phyloP scores from a whole-genome alignment of 2,797 vertebrate genomes.

The Poecilia gillii region DNA sequence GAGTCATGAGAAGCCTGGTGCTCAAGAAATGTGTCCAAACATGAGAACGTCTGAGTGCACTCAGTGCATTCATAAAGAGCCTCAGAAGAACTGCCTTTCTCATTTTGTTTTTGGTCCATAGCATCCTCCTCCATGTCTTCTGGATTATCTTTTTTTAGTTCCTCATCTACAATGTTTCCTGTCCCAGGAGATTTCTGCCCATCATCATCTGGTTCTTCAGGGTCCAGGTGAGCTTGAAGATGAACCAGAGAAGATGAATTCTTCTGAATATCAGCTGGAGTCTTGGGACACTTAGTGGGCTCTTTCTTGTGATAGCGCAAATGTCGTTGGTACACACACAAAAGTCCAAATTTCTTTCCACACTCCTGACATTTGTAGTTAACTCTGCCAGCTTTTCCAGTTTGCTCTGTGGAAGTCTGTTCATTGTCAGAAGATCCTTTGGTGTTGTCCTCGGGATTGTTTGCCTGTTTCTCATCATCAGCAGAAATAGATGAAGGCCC shows the following conservation, averaged over 20 bases:
- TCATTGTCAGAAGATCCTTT: conserved; percentile 58
- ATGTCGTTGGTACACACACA: conserved; percentile 83
- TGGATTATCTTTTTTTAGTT: conserved; percentile 46
- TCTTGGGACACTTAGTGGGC: conserved; percentile 70
- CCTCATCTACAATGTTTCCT: conserved; percentile 36
- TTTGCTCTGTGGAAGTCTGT: conserved; percentile 46
- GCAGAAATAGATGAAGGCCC: conserved; percentile 33
- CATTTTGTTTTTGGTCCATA: conserved; percentile 52
- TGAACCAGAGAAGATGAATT: conserved; percentile 73
- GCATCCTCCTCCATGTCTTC: conserved; percentile 63
- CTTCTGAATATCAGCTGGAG: conserved; percentile 76
- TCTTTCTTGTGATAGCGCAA: conserved; percentile 82
- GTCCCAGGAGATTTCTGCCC: conserved; percentile 30
- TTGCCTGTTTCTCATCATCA: conserved; percentile 40
- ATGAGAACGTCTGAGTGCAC: conserved; percentile 78
- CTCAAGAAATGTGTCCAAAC: conserved; percentile 78
- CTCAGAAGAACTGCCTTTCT: conserved; percentile 59
- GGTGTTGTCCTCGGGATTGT: conserved; percentile 41
- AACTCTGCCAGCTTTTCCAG: conserved; percentile 58
- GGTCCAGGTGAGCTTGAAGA: conserved; percentile 71
- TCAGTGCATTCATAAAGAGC: conserved; percentile 81
- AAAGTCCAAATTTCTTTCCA: conserved; percentile 80
- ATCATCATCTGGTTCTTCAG: conserved; percentile 40
- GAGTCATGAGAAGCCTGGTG: conserved; percentile 80
- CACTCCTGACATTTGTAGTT: conserved; percentile 84